These are phyloP conservation scores for Leucophenga montana DNA, from an alignment of 2,888 invertebrate genomes.

Conservation along the genomic window DNA sequence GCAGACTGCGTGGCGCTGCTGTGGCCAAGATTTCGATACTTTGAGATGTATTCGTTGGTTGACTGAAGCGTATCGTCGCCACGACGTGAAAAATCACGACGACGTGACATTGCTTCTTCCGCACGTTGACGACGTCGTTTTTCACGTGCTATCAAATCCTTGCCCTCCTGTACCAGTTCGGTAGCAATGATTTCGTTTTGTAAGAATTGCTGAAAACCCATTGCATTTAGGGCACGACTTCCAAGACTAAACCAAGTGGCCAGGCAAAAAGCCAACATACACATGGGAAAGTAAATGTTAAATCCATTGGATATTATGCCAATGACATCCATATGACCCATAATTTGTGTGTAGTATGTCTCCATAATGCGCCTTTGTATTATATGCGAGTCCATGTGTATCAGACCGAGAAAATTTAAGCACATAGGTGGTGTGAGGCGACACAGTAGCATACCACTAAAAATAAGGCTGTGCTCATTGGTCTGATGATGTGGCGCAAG, in stretches of 20 bases:
- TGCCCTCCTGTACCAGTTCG: slow-evolving; percentile 94
- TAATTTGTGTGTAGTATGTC: slow-evolving; percentile 97
- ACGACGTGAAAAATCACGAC: slow-evolving; percentile 71
- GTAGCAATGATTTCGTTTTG: slow-evolving; percentile 94
- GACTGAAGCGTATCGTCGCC: slow-evolving; percentile 61
- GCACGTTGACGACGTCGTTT: slow-evolving; percentile 86
- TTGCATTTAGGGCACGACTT: slow-evolving; percentile 87
- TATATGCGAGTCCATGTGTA: slow-evolving; percentile 98
- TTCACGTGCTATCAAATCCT: slow-evolving; percentile 91
- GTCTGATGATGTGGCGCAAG: slow-evolving; percentile 98
- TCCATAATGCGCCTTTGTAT: slow-evolving; percentile 86
- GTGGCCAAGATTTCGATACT: slow-evolving; percentile 58
- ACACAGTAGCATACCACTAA: slow-evolving; percentile 98
- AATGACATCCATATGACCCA: slow-evolving; percentile 99
- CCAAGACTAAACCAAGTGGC: slow-evolving; percentile 96
- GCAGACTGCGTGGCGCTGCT: slow-evolving; percentile 20
- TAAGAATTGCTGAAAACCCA: slow-evolving; percentile 98
- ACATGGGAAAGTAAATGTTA: slow-evolving; percentile 99
- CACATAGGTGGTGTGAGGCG: slow-evolving; percentile 98
- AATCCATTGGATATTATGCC: slow-evolving; percentile 97
- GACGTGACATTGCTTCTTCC: slow-evolving; percentile 84
- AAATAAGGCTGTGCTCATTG: slow-evolving; percentile 96
- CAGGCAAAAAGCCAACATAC: slow-evolving; percentile 92
- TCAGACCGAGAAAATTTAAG: slow-evolving; percentile 96
- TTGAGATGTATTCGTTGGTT: slow-evolving; percentile 58